Conservation (phyloP, 1,140 invertebrate genomes). For the Cyphomyrmex costatus region DNA sequence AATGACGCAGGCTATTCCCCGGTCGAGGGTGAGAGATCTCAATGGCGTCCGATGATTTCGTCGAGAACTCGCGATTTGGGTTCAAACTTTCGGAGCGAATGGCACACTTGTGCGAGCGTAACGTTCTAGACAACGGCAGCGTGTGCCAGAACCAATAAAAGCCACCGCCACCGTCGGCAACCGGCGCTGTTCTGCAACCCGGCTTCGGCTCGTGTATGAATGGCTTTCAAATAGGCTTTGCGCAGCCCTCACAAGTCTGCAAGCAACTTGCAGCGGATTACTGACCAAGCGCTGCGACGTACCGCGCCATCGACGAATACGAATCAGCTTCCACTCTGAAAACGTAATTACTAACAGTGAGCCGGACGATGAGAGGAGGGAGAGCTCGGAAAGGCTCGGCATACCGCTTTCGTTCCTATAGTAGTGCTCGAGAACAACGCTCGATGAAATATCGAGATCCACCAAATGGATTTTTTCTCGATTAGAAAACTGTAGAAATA, state of each 20-base stretch:
- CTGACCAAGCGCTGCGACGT: not conserved
- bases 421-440: not conserved
- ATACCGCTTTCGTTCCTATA: slow-evolving; percentile 32
- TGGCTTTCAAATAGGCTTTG: slow-evolving; percentile 49
- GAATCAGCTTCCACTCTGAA: slow-evolving; percentile 59
- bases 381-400: slow-evolving; percentile 5
- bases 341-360: slow-evolving; percentile 63
- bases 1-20: slow-evolving; percentile 30
- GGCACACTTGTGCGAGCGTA: slow-evolving; percentile 25
- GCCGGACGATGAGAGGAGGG: slow-evolving; percentile 23
- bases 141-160: slow-evolving; percentile 69
- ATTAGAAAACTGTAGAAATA: slow-evolving; percentile 18
- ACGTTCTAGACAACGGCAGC: slow-evolving; percentile 41
- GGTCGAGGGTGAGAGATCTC: not conserved
- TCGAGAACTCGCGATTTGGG: slow-evolving; percentile 41
- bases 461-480: slow-evolving; percentile 55
- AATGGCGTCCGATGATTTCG: slow-evolving; percentile 47
- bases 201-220: slow-evolving; percentile 39
- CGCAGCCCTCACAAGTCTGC: slow-evolving; percentile 36
- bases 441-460: slow-evolving; percentile 32
- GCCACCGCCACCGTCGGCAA: not conserved
- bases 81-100: slow-evolving; percentile 46
- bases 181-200: slow-evolving; percentile 28
- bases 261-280: slow-evolving; percentile 36
- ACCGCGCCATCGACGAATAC: slow-evolving; percentile 54